These are phyloP conservation scores for Simalia tracyae DNA, from an alignment of 2,797 vertebrate genomes.

Conservation along the genomic window DNA sequence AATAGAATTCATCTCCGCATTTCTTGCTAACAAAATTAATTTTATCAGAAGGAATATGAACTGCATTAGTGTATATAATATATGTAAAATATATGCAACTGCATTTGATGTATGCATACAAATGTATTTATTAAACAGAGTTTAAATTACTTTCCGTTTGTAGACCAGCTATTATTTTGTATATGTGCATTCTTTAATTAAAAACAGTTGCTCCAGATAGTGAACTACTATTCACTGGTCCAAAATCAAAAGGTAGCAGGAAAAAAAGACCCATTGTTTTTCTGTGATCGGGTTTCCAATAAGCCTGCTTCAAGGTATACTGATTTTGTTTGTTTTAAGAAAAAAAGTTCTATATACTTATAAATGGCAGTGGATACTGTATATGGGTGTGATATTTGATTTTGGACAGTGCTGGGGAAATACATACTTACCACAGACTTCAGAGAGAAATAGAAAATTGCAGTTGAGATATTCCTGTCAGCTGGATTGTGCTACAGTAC, in stretches of 20 bases:
- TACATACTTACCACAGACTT: too few relatives aligned
- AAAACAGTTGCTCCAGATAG: slow-evolving; percentile 37
- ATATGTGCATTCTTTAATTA: slow-evolving; percentile 62
- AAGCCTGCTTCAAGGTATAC: background rate
- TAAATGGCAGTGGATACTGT: background rate
- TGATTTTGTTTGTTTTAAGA: background rate
- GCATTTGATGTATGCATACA: slow-evolving; percentile 71
- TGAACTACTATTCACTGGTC: slow-evolving; percentile 35
- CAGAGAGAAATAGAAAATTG: too few relatives aligned
- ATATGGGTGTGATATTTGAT: too few relatives aligned
- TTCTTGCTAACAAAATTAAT: slow-evolving; percentile 65
- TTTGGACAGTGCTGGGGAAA: too few relatives aligned
- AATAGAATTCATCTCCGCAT: slow-evolving; percentile 40
- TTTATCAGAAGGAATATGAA: slow-evolving; percentile 69
- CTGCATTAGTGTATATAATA: slow-evolving; percentile 73
- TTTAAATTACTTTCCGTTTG: slow-evolving; percentile 65
- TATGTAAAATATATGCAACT: slow-evolving; percentile 71
- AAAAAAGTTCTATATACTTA: background rate
- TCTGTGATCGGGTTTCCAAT: background rate
- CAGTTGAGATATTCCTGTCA: too few relatives aligned
- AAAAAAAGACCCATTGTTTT: background rate
- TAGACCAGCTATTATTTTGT: slow-evolving; percentile 63
- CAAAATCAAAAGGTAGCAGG: background rate
- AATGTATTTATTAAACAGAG: slow-evolving; percentile 74
- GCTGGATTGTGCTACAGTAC: too few relatives aligned